Base-by-base conservation (phyloP, 2,113 vertebrate genomes). In the Tympanuchus pallidicinctus region DNA sequence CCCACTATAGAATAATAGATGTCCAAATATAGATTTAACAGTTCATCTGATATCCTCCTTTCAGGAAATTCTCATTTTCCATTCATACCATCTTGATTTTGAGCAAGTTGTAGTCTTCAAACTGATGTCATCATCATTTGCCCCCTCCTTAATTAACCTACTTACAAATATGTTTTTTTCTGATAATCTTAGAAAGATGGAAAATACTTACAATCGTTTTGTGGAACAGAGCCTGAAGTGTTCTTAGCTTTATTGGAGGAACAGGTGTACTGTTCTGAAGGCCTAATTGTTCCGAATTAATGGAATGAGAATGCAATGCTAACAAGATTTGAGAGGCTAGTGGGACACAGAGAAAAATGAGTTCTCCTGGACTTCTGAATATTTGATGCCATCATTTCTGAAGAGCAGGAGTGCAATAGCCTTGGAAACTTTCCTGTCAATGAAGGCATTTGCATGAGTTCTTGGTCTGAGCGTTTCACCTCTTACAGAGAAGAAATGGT, bases 151-250 rank as follows among this genome's bases (percentile, higher is more conserved):
- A 24, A 59, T n/a, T 92, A 96, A 80, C 30, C 67, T 22, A 6
- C 83, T 95, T 93, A 94, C 43, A 72, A 93, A 91, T 82, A 77
- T 77, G 38, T 94, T 95, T 8, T 88, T 92, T 97, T 95, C 66
- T 96, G 54, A 94, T 94, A 92, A 82, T 52, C 10, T 50, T 94
- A 91, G n/a, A 94, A 95, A 96, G 82, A 90, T 89, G 82, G 20
- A 94, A 92, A 92, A 83, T 78, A 69, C 30, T 85, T 94, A 93
- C 82, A 96, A 67, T 73, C 59, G 4, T 84, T 88, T 70, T 94
- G 56, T 94, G 76, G 66, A 92, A 95, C 38, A 80, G 63, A 82
- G 8, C 22, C 83, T 90, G 34, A 92, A 94, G 79, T 86, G 50
- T 54, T 93, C 30, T 88, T 65, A 88, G 13, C 11, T 94, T 97